Evolutionary conservation across 2,797 vertebrate species (phyloP), one percentile per base, ranked within the genome.

Genomic region (Percopsis omiscomaycus): DNA sequence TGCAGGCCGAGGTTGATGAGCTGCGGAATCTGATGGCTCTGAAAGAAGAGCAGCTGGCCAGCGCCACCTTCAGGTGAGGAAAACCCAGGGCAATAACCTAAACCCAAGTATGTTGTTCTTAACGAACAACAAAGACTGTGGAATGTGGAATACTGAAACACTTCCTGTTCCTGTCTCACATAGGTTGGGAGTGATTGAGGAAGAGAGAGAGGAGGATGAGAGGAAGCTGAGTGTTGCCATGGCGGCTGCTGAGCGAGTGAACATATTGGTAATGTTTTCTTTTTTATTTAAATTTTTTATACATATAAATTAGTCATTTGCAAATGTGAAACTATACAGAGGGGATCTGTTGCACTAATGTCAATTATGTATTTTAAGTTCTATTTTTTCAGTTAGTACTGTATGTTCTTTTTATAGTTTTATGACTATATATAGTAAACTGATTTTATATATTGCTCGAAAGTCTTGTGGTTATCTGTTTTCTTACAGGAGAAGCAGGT

Each of bases 151-250:
- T 37, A 5, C 5, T 37, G 29, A 55, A 55, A 44, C 37, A 44
- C 55, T 12, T 3, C 30, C n/a, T 42, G 1, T 10, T 15, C 55
- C 12, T 59, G 22, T 78, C 4, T 68, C 5, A 68, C 61, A 60
- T 68, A 94, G 93, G 80, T 76, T 94, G 63, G 89, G 86, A 16
- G 91, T 93, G 77, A 94, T 94, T 56, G 93, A 94, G 46, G 93
- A 94, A 67, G 93, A 94, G 79, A 80, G 91, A 63, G 92, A 93
- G 66, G 92, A 93, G 61, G 92, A 92, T 49, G 91, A 91, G 83
- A 88, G 83, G 67, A 93, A 89, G 68, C 74, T 94, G 0, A 82
- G 56, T 42, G 79, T 89, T 10, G 92, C 91, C 16, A 59, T 90
- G 37, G 91, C 91, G 70, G 91, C 92, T 69, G 87, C 88, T 0